Conservation (phyloP, 2,113 vertebrate species). For the Bubo scandiacus region DNA sequence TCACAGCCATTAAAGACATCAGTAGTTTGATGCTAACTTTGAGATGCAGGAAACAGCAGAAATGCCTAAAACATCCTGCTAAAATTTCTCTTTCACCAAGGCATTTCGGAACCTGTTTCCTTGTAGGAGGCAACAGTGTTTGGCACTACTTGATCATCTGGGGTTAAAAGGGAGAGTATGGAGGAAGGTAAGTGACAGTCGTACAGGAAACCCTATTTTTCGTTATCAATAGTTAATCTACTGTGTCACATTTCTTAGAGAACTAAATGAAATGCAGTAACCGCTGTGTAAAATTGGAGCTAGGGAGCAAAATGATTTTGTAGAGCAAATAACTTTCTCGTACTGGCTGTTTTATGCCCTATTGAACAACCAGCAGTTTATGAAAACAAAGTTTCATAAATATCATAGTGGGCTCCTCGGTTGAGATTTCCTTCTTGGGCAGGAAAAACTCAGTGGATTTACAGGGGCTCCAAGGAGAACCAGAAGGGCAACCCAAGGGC, state of each 20-base stretch:
- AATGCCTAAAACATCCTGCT: neutral
- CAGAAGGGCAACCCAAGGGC: neutral
- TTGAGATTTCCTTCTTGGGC: neutral
- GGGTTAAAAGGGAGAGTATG: neutral
- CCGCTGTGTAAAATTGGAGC: constrained; percentile 53
- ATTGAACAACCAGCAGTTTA: constrained; percentile 71
- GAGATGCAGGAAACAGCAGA: neutral
- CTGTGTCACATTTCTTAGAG: constrained; percentile 60
- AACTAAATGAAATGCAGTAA: constrained; percentile 65
- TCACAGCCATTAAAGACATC: neutral
- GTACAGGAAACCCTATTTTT: neutral
- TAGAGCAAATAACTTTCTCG: constrained; percentile 69
- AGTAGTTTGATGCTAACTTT: neutral
- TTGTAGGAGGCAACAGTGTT: neutral
- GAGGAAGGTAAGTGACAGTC: neutral
- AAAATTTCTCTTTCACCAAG: neutral
- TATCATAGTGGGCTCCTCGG: neutral
- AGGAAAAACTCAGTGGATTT: neutral
- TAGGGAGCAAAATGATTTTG: constrained; percentile 62
- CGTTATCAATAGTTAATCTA: constrained; percentile 64
- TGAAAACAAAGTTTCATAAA: constrained; percentile 70
- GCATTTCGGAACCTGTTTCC: neutral
- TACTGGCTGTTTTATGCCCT: constrained; percentile 69
- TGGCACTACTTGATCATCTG: neutral
- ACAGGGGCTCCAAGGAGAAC: neutral